Evolutionary conservation across 2,888 invertebrate species (phyloP).

Genomic region (Dexiosoma caninum): DNA sequence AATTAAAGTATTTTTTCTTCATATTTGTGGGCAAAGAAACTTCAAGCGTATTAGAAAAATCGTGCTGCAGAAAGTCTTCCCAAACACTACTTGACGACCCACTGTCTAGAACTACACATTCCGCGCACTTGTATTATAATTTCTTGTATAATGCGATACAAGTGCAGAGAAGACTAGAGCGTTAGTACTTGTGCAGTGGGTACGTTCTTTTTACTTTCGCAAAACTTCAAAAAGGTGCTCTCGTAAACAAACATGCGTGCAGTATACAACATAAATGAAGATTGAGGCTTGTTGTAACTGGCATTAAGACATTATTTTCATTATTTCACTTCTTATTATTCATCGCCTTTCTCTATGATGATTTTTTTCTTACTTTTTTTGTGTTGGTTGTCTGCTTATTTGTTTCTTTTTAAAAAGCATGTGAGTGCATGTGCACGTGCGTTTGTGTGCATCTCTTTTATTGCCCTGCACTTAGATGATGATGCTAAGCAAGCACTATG

Average conservation of each 20-base stretch:
- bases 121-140: conserved; percentile 8
- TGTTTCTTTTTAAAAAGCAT: background rate
- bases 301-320: conserved; percentile 61
- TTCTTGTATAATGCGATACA: conserved; percentile 6
- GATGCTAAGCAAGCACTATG: background rate
- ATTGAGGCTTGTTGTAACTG: conserved; percentile 44
- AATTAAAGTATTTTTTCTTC: too few species aligned
- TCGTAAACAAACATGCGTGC: background rate
- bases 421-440: background rate
- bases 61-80: too few species aligned
- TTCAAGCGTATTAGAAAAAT: too few species aligned
- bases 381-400: background rate
- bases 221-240: conserved; percentile 46
- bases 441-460: conserved; percentile 14
- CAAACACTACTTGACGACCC: background rate
- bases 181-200: conserved; percentile 49
- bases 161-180: conserved; percentile 56
- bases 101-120: conserved; percentile 13
- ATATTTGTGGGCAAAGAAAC: too few species aligned
- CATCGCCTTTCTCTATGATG: conserved; percentile 38
- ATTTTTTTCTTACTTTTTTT: background rate
- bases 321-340: conserved; percentile 52
- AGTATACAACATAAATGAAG: conserved; percentile 3
- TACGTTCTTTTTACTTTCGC: conserved; percentile 50
- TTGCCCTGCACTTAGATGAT: conserved; percentile 19